Evolutionary conservation across 1,140 invertebrate species (phyloP), one percentile per base, ranked within the genome.

Genomic region (Trichogramma pretiosum): DNA sequence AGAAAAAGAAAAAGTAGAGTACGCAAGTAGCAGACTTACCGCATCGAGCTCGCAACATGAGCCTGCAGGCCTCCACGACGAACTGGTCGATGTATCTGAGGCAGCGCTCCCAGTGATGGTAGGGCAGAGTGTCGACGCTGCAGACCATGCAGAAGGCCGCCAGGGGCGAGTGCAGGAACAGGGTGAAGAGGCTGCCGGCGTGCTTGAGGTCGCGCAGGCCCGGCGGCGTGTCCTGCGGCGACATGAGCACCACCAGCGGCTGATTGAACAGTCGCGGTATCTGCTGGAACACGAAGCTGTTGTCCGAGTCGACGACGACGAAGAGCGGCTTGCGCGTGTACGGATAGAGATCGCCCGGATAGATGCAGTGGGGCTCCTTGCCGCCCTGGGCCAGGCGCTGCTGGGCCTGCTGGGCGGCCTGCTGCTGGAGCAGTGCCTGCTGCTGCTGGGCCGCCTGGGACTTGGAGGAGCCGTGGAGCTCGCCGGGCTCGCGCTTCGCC

Each of bases 281-380:
- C 65, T 91, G 83, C 74, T 90, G 85, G 74, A 96, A 97, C 48
- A 90, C 87, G 68, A 87, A 89, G 63, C 89, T 93, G 73, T 95
- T 96, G 70, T 96, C 88, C 58, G 90, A 94, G 69, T 97, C 93
- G 48, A 97, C 83, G 52, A 97, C 87, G 35, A 97, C 77, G 72
- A 96, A 94, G 30, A 96, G 76, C 16, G 93, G 93, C 61, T 92
- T 85, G 52, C 93, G 79, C 5, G 88, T 92, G 70, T 90, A 95
- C 1, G 90, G 87, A 67, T 90, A 88, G 19, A 96, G 71, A 67
- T 96, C 93, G 36, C 91, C 92, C 28, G 93, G 93, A 68, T 95
- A 92, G 46, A 97, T 76, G 69, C 84, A 87, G 68, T 93, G 85
- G 54, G 83, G 83, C 68, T 90, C 87, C 69, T 88, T 90, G 37